These are phyloP conservation scores for Frieseomelitta varia DNA, from an alignment of 1,140 invertebrate species.

Conservation along the genomic window DNA sequence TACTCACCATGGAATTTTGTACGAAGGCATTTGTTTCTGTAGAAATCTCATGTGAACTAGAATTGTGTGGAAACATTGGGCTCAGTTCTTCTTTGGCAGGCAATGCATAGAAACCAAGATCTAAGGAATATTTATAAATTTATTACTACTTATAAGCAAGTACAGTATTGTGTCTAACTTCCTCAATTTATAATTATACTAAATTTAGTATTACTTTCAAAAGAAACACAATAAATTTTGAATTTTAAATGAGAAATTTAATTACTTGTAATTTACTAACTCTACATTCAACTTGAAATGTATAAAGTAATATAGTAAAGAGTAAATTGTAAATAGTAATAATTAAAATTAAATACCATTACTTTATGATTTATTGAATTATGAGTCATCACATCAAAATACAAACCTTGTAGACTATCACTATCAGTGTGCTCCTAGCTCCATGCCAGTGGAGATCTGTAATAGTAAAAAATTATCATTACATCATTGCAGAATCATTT, in stretches of 20 bases:
- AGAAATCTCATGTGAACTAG: conserved; percentile 85
- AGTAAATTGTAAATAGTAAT: not conserved
- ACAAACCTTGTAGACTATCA: conserved; percentile 80
- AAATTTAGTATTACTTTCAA: not conserved
- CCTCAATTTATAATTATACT: not conserved
- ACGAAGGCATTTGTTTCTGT: conserved; percentile 85
- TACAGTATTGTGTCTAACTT: not conserved
- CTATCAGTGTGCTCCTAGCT: conserved; percentile 82
- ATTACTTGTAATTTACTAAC: not conserved
- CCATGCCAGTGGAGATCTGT: conserved; percentile 82
- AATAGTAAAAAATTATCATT: conserved; percentile 47
- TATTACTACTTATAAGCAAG: not conserved
- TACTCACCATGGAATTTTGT: conserved; percentile 83
- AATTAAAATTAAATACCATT: not conserved
- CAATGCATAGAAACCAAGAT: conserved; percentile 85
- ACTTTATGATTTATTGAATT: not conserved
- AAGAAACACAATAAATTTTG: not conserved
- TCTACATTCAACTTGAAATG: not conserved
- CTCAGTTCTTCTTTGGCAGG: conserved; percentile 85
- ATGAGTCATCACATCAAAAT: not conserved
- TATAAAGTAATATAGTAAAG: not conserved
- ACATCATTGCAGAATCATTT: too few relatives aligned
- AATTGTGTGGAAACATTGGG: conserved; percentile 85
- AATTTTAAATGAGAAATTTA: not conserved
- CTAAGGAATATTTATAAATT: conserved; percentile 61